phyloP scores from a whole-genome alignment of 37 sponge, comb jelly and placozoan genomes.

The Agelas oroides region DNA sequence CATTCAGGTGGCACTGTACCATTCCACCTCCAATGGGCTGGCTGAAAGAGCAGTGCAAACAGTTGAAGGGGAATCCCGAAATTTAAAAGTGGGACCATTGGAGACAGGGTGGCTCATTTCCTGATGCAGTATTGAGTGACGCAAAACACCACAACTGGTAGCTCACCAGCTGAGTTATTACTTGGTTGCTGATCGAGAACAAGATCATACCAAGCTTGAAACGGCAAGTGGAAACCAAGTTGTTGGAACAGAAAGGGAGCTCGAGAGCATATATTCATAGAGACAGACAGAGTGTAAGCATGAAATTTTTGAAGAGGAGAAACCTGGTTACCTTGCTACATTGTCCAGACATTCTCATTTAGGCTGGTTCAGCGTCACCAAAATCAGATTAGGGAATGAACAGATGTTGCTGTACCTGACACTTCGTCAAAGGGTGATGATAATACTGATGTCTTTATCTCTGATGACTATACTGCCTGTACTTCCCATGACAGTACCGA shows the following conservation, averaged over 20 bases:
- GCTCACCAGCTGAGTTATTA: no score
- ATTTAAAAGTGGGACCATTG: neutral
- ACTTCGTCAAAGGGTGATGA: no score
- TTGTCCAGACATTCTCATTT: no score
- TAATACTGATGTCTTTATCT: no score
- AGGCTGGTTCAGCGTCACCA: no score
- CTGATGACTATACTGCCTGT: no score
- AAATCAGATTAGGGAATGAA: no score
- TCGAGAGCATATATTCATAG: neutral
- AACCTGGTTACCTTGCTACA: no score
- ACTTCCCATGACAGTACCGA: no score
- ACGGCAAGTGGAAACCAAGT: neutral
- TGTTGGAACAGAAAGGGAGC: neutral
- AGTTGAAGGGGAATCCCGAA: neutral
- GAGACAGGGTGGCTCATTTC: neutral
- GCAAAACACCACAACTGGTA: neutral
- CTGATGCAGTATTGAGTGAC: neutral
- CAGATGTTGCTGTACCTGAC: no score
- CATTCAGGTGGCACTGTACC: neutral
- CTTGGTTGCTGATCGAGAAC: neutral
- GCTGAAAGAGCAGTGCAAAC: neutral
- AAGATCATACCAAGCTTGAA: neutral
- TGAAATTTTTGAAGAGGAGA: no score
- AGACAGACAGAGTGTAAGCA: no score
- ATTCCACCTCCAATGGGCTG: neutral